Conservation (phyloP, 2,113 vertebrate species). For the Mobula birostris region DNA sequence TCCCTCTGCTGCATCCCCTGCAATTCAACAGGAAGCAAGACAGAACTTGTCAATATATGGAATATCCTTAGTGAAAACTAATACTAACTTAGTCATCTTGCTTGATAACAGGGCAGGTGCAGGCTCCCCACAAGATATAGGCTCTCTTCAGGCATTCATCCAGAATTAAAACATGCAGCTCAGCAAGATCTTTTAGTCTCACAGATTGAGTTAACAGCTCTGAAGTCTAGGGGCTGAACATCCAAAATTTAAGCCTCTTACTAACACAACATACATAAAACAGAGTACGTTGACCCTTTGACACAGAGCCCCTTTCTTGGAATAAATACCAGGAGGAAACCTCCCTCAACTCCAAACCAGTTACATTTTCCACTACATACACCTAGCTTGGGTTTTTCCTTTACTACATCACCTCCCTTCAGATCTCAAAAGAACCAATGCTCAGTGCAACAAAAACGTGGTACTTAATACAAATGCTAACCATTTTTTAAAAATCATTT, state of each 20-base stretch:
- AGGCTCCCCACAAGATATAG: not conserved
- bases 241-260: not conserved
- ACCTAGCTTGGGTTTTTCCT: not conserved
- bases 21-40: conserved; percentile 1
- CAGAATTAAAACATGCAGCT: not conserved
- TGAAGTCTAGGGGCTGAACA: not conserved
- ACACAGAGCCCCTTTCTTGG: not conserved
- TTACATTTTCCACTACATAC: not conserved
- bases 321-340: not conserved
- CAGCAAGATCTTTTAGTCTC: not conserved
- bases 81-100: not conserved
- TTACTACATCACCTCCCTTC: not conserved
- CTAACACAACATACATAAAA: not conserved
- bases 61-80: not conserved
- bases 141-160: not conserved
- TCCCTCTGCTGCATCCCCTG: not conserved
- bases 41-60: not conserved
- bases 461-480: not conserved
- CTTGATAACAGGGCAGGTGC: not conserved
- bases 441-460: not conserved
- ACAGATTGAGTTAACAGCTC: not conserved
- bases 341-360: not conserved
- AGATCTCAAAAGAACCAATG: not conserved
- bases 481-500: not conserved
- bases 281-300: not conserved